Conservation (phyloP, 2,797 vertebrate genomes). For the Crypturellus tataupa region DNA sequence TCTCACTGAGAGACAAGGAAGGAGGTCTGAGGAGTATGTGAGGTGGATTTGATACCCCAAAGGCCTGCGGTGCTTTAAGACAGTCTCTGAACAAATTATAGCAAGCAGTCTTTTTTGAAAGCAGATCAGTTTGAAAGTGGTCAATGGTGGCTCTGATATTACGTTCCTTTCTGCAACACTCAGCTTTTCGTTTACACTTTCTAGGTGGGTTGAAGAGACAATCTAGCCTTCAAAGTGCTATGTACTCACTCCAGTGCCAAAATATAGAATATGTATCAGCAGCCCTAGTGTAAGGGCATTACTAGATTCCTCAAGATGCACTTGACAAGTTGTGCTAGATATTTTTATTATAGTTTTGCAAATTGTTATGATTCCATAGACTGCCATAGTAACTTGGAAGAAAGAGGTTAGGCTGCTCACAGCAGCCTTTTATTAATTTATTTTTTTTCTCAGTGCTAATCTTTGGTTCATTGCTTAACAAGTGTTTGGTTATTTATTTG, state of each 20-base stretch:
- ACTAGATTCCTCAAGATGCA: neutral
- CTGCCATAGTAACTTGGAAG: neutral
- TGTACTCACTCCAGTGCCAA: neutral
- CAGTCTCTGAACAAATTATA: neutral
- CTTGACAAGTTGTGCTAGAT: neutral
- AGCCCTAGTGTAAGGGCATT: neutral
- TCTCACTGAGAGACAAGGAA: neutral
- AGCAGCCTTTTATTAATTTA: neutral
- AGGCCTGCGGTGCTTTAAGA: neutral
- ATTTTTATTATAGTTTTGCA: neutral
- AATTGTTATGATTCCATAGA: neutral
- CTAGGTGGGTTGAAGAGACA: neutral
- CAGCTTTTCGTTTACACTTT: slow-evolving; percentile 35
- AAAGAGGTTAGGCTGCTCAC: neutral
- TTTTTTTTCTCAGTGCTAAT: neutral
- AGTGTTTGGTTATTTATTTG: slow-evolving; percentile 10
- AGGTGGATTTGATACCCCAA: neutral
- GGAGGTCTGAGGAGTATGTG: neutral
- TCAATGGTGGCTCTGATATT: neutral
- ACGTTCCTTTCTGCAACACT: neutral
- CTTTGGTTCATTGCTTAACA: neutral
- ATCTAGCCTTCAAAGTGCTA: neutral
- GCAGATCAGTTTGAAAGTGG: neutral
- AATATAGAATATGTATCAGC: neutral
- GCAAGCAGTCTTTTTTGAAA: neutral